These are phyloP conservation scores for Phymastichus coffea DNA, from an alignment of 1,140 invertebrate species.

Conservation along the genomic window DNA sequence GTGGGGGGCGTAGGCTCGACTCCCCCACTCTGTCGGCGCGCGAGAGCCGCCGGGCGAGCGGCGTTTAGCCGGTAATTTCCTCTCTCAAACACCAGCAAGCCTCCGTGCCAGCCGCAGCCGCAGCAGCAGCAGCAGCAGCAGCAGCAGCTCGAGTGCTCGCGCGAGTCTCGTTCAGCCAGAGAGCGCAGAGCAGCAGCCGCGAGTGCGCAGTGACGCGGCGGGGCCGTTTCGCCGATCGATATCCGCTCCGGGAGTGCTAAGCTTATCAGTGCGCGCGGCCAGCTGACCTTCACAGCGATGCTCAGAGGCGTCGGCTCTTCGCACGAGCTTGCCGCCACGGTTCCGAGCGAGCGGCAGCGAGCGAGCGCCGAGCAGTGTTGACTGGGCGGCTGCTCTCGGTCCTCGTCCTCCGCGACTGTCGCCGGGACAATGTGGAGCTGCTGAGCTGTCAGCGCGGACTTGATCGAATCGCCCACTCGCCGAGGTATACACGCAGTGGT, in stretches of 20 bases:
- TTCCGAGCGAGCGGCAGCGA: neutral
- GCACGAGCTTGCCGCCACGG: too few species aligned
- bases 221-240: too few species aligned
- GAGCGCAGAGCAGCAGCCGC: neutral
- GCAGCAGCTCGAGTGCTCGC: slow-evolving; percentile 44
- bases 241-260: too few species aligned
- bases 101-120: slow-evolving; percentile 51
- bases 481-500: neutral
- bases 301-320: too few species aligned
- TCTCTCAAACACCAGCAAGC: slow-evolving; percentile 55
- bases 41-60: slow-evolving; percentile 30
- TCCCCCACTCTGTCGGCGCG: slow-evolving; percentile 31
- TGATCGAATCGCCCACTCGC: too few species aligned
- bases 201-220: neutral
- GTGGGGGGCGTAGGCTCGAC: slow-evolving; percentile 25
- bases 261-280: too few species aligned
- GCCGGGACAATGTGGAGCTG: too few species aligned
- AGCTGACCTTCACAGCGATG: too few species aligned
- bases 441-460: too few species aligned
- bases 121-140: too few species aligned
- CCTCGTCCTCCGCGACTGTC: neutral
- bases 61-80: slow-evolving; percentile 56
- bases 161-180: slow-evolving; percentile 16
- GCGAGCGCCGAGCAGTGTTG: slow-evolving; percentile 4
- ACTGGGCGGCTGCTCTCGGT: neutral